Conservation (phyloP, 2,113 vertebrate genomes). For the Lutjanus erythropterus region DNA sequence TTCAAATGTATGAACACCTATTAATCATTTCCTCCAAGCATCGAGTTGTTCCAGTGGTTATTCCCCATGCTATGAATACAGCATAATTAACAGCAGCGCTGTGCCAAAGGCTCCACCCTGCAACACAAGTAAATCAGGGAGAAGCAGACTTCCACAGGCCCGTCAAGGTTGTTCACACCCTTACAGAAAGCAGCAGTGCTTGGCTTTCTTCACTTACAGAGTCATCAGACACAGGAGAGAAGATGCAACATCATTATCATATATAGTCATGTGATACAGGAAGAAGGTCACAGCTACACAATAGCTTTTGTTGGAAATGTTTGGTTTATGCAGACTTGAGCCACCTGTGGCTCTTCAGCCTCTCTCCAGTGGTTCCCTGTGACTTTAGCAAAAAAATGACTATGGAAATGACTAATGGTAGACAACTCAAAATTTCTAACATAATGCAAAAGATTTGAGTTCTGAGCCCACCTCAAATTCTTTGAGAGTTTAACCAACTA, state of each 20-base stretch:
- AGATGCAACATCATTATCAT: not conserved
- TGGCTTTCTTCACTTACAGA: not conserved
- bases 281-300: not conserved
- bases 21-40: constrained; percentile 23
- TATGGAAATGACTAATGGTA: too few relatives aligned
- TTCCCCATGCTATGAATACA: constrained; percentile 14
- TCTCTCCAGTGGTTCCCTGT: too few relatives aligned
- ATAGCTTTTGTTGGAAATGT: not conserved
- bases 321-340: not conserved
- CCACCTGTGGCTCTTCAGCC: too few relatives aligned
- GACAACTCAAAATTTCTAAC: too few relatives aligned
- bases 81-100: not conserved
- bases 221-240: not conserved
- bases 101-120: constrained; percentile 35
- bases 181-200: constrained; percentile 6
- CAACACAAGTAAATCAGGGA: not conserved
- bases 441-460: too few relatives aligned
- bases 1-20: not conserved
- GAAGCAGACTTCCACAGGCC: constrained; percentile 23
- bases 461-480: too few relatives aligned
- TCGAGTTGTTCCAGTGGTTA: not conserved
- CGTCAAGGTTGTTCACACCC: constrained; percentile 8
- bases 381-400: too few relatives aligned
- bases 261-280: not conserved
- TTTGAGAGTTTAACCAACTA: too few relatives aligned